Evolutionary conservation across 1,140 invertebrate genomes (phyloP).

Genomic region (Drosophila baimaii): DNA sequence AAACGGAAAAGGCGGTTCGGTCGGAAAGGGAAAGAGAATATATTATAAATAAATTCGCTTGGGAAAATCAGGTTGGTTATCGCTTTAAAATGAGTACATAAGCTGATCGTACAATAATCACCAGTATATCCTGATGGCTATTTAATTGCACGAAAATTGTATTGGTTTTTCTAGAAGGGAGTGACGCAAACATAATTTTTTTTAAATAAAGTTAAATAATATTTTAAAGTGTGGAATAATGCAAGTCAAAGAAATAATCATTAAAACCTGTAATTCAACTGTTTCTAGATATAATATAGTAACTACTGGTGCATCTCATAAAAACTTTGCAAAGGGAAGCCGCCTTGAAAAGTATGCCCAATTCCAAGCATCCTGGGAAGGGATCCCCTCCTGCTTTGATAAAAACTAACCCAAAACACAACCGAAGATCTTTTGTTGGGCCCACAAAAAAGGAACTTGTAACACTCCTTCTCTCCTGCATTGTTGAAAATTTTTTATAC

Average conservation of each 20-base stretch:
- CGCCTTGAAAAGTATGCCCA: background rate
- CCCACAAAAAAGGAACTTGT: conserved; percentile 27
- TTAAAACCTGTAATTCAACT: background rate
- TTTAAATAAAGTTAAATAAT: background rate
- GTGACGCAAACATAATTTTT: too few species aligned
- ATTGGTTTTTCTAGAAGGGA: too few species aligned
- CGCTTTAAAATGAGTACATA: background rate
- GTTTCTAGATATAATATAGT: too few species aligned
- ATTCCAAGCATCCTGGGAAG: background rate
- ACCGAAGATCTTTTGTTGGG: conserved; percentile 17
- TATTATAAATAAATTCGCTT: conserved; percentile 13
- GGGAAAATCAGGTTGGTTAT: background rate
- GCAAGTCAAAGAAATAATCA: background rate
- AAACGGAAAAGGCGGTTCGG: conserved; percentile 10
- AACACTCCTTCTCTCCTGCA: conserved; percentile 24
- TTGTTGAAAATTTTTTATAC: conserved; percentile 16
- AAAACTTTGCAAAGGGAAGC: background rate
- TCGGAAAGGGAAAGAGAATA: background rate
- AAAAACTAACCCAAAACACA: conserved; percentile 22
- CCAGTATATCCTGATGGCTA: background rate
- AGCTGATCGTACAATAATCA: background rate
- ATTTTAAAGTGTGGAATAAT: background rate
- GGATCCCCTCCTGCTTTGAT: background rate
- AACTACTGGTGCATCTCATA: background rate
- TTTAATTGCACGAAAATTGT: background rate